Conservation (phyloP, 2,797 vertebrate genomes). For the Tiaroga cobitis region DNA sequence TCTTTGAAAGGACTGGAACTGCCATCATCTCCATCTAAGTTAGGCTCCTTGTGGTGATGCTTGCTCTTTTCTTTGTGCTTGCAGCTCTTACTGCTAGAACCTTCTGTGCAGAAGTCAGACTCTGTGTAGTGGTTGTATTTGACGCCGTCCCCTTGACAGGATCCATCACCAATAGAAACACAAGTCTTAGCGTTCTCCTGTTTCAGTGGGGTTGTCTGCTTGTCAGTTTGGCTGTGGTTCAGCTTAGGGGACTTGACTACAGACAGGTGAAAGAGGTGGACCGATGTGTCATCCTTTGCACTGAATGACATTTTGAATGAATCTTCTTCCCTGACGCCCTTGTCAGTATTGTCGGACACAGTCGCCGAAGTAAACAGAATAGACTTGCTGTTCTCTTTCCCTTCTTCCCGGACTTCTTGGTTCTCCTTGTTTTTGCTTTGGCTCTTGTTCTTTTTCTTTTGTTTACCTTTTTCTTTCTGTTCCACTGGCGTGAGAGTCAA, state of each 20-base stretch:
- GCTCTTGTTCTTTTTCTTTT: slow-evolving; percentile 95
- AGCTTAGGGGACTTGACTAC: slow-evolving; percentile 94
- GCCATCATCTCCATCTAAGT: slow-evolving; percentile 85
- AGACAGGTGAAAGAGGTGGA: slow-evolving; percentile 94
- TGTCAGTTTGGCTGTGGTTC: slow-evolving; percentile 89
- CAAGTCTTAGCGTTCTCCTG: slow-evolving; percentile 93
- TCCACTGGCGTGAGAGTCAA: slow-evolving; percentile 74
- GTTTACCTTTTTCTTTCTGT: slow-evolving; percentile 94
- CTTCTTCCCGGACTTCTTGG: slow-evolving; percentile 88
- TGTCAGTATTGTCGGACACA: slow-evolving; percentile 86
- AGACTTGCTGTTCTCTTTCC: slow-evolving; percentile 92
- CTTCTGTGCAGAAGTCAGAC: slow-evolving; percentile 89
- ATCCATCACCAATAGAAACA: slow-evolving; percentile 85
- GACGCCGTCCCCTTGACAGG: slow-evolving; percentile 83
- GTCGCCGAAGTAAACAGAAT: slow-evolving; percentile 81
- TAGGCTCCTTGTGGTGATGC: slow-evolving; percentile 89
- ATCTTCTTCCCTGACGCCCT: slow-evolving; percentile 87
- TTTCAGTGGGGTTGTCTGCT: slow-evolving; percentile 89
- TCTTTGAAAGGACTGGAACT: slow-evolving; percentile 89
- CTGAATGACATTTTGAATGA: slow-evolving; percentile 96
- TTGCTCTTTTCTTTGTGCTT: slow-evolving; percentile 99
- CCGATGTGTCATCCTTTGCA: slow-evolving; percentile 93
- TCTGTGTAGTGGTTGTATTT: slow-evolving; percentile 91
- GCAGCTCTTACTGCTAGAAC: slow-evolving; percentile 91
- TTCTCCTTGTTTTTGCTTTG: slow-evolving; percentile 99